phyloP scores from a whole-genome alignment of 2,113 vertebrate species.

The Geothlypis trichas region DNA sequence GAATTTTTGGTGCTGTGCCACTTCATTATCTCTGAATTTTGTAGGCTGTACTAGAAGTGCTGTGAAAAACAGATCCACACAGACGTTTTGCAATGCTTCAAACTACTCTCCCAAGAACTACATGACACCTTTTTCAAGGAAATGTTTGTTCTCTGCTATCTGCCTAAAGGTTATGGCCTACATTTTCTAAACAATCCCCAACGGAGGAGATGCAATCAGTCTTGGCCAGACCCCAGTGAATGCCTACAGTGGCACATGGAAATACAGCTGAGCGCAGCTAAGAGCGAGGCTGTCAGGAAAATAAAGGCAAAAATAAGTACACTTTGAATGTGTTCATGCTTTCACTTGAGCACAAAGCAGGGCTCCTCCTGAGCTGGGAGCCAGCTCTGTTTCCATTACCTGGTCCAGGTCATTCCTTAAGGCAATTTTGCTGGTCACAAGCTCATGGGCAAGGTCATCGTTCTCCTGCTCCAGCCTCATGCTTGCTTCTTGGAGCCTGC shows the following conservation, averaged over 20 bases:
- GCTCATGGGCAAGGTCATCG: slow-evolving; percentile 95
- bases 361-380: neutral
- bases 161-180: neutral
- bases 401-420: slow-evolving; percentile 95
- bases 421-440: slow-evolving; percentile 98
- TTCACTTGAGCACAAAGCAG: neutral
- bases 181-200: neutral
- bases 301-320: neutral
- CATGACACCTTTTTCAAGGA: neutral
- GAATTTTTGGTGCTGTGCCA: neutral
- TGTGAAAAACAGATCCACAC: neutral
- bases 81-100: neutral
- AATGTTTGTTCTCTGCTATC: neutral
- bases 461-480: slow-evolving; percentile 98
- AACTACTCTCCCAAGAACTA: neutral
- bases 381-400: slow-evolving; percentile 69
- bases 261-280: neutral
- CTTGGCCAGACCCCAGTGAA: neutral
- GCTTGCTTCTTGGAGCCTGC: slow-evolving; percentile 96
- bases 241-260: neutral
- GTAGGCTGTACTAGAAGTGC: neutral
- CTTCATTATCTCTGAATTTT: neutral
- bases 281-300: neutral
- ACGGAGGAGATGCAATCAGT: neutral
- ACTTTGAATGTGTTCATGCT: neutral